Percentiles rank a stretch among this genome's conserved stretches.
Evolutionary conservation across 2,113 vertebrate genomes (phyloP).

Genomic region (Varanus komodoensis): DNA sequence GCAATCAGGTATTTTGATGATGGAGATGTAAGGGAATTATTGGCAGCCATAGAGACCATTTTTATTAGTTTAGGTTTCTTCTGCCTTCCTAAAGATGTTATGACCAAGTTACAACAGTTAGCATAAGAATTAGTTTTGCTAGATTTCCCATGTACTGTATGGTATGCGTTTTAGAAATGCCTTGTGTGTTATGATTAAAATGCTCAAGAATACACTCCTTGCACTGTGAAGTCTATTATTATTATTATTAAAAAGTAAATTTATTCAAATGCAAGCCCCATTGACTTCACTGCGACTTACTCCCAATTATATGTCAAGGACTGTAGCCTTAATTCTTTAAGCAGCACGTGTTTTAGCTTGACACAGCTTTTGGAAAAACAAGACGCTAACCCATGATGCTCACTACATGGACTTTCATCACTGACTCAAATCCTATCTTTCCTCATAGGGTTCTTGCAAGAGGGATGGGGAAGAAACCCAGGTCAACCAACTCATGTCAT

Average conservation of each 20-base stretch:
- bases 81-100: not conserved
- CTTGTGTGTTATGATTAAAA: not conserved
- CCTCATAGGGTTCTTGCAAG: not conserved
- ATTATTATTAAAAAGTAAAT: no score
- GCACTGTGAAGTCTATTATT: not conserved
- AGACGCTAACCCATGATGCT: not conserved
- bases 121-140: not conserved
- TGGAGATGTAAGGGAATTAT: not conserved
- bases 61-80: not conserved
- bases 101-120: not conserved
- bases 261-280: not conserved
- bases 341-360: not conserved
- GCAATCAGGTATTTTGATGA: not conserved
- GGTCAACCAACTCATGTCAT: not conserved
- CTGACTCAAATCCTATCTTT: not conserved
- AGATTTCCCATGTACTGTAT: not conserved
- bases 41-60: not conserved
- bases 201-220: not conserved
- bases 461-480: no score
- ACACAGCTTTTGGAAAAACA: not conserved
- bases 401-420: not conserved
- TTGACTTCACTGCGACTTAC: not conserved
- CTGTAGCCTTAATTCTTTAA: not conserved
- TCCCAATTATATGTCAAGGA: not conserved
- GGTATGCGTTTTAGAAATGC: not conserved